Conservation (phyloP, 2,888 invertebrate genomes). For the Kryphioiulus occultus region DNA sequence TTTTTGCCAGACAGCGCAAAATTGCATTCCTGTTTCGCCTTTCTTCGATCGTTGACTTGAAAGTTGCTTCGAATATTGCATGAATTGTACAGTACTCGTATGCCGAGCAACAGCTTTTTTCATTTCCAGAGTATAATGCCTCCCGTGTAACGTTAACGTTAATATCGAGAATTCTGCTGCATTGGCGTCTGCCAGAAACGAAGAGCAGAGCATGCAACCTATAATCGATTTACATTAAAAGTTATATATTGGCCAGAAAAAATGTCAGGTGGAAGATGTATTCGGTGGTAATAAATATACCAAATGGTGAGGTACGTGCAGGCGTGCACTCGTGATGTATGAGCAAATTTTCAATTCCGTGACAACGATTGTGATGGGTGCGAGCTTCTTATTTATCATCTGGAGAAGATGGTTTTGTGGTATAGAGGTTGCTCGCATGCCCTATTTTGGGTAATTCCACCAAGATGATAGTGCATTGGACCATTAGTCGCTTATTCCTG, state of each 20-base stretch:
- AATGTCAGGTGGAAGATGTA: slow-evolving; percentile 30
- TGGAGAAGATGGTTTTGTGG: not conserved
- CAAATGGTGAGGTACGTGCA: not conserved
- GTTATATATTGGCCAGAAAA: slow-evolving; percentile 33
- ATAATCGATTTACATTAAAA: slow-evolving; percentile 35
- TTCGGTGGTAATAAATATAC: slow-evolving; percentile 16
- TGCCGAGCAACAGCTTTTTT: slow-evolving; percentile 22
- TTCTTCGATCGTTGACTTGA: slow-evolving; percentile 27
- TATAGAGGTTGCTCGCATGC: not conserved
- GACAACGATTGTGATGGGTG: slow-evolving; percentile 20
- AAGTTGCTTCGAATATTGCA: not conserved
- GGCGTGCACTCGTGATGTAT: slow-evolving; percentile 3
- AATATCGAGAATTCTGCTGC: not conserved
- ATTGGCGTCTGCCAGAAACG: not conserved
- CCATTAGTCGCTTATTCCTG: not conserved
- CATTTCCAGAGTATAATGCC: slow-evolving; percentile 3
- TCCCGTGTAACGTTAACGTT: not conserved
- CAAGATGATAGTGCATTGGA: not conserved
- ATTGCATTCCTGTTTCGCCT: not conserved
- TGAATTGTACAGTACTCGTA: slow-evolving; percentile 26
- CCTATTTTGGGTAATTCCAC: not conserved
- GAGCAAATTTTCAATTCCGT: slow-evolving; percentile 10
- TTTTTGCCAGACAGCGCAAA: not conserved
- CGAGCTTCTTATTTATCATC: slow-evolving; percentile 25
- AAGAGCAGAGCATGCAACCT: slow-evolving; percentile 10